phyloP scores from a whole-genome alignment of 1,140 invertebrate genomes.

The Hormaphis cornu region DNA sequence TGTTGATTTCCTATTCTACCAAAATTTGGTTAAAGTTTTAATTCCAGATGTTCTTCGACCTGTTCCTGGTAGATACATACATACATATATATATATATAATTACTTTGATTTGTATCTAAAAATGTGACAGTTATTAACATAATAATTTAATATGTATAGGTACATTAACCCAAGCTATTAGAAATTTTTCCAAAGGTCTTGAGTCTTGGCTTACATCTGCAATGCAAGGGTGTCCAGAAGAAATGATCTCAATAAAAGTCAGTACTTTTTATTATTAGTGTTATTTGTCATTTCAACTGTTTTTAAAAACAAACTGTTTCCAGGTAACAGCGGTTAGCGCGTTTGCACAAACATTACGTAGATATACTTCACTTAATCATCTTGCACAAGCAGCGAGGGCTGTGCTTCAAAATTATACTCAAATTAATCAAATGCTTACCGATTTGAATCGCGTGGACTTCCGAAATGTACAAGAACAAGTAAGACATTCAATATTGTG shows the following conservation, averaged over 20 bases:
- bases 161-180: constrained; percentile 84
- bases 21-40: constrained; percentile 88
- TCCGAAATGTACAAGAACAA: constrained; percentile 86
- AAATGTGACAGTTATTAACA: background rate
- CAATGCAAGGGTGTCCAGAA: constrained; percentile 76
- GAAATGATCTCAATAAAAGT: constrained; percentile 77
- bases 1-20: constrained; percentile 90
- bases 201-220: constrained; percentile 76
- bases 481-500: constrained; percentile 42
- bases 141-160: constrained; percentile 45
- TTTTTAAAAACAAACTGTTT: constrained; percentile 29
- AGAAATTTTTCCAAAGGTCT: constrained; percentile 87
- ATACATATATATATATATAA: background rate
- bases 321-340: constrained; percentile 66
- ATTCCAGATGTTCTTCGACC: constrained; percentile 92
- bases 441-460: constrained; percentile 94
- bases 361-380: constrained; percentile 98
- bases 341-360: constrained; percentile 87
- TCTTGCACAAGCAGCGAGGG: constrained; percentile 88
- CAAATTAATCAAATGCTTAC: constrained; percentile 96
- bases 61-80: constrained; percentile 64
- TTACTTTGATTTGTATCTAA: background rate
- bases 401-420: constrained; percentile 87
- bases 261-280: constrained; percentile 29
- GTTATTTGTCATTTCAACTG: background rate